These are phyloP conservation scores for Drosophila borborema DNA, from an alignment of 2,888 invertebrate species.

Conservation along the genomic window DNA sequence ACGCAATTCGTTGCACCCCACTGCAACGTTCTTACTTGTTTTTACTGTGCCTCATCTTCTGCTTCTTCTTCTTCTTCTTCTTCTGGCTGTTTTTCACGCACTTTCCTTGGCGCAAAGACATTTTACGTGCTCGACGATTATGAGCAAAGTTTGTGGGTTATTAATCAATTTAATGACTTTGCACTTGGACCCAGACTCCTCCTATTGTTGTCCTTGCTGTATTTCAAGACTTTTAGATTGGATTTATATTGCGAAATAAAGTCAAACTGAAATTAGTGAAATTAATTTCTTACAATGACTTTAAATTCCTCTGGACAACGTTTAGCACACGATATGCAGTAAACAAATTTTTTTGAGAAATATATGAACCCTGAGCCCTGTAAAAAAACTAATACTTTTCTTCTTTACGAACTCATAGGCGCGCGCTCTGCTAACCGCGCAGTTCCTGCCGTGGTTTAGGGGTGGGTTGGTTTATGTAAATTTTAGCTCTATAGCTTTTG, in stretches of 20 bases:
- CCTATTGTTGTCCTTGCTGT: conserved; percentile 14
- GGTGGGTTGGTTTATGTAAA: no score
- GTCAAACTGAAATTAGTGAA: conserved; percentile 60
- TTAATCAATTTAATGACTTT: conserved; percentile 79
- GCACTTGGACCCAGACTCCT: conserved; percentile 43
- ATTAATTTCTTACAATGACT: conserved; percentile 61
- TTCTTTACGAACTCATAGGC: no score
- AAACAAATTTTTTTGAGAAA: no score
- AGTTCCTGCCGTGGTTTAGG: no score
- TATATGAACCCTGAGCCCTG: no score
- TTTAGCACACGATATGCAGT: conserved; percentile 3
- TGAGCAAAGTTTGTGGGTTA: conserved; percentile 75
- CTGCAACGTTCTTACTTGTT: background rate
- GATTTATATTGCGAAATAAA: conserved; percentile 69
- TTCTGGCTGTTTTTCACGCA: conserved; percentile 17
- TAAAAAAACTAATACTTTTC: no score
- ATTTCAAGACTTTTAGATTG: conserved; percentile 66
- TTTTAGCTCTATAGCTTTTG: no score
- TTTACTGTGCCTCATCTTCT: background rate
- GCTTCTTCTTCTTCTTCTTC: background rate
- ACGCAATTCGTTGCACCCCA: no score
- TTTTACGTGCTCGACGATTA: conserved; percentile 66
- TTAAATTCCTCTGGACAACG: conserved; percentile 6
- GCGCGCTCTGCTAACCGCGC: no score
- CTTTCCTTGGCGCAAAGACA: conserved; percentile 38